Conservation (phyloP, 1,140 invertebrate species). For the Cephus cinctus region DNA sequence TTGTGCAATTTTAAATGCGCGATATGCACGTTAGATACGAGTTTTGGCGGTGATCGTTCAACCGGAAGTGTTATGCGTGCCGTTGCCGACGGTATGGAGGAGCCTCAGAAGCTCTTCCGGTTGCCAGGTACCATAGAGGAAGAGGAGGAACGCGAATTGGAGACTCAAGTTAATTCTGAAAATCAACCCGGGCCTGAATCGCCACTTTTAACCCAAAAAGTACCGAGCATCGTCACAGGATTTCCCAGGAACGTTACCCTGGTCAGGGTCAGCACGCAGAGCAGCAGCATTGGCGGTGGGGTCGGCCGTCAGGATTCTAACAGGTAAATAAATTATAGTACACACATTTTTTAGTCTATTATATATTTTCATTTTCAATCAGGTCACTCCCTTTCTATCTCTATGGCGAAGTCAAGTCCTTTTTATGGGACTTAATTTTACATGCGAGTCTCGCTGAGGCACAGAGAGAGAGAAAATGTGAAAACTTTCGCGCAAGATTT, state of each 20-base stretch:
- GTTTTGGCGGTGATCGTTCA: conserved; percentile 16
- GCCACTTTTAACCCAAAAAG: conserved; percentile 30
- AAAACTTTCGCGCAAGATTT: too few relatives aligned
- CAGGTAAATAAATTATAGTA: conserved; percentile 25
- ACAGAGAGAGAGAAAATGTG: too few relatives aligned
- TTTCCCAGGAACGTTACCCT: conserved; percentile 40
- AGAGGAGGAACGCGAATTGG: conserved; percentile 33
- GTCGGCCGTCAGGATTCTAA: conserved; percentile 40
- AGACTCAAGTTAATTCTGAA: conserved; percentile 12
- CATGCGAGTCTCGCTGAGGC: too few relatives aligned
- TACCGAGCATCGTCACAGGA: conserved; percentile 9
- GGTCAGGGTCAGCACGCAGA: conserved; percentile 42
- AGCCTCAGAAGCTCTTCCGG: conserved; percentile 45
- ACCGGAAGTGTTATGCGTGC: conserved; percentile 2
- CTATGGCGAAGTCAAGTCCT: background rate
- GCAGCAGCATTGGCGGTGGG: conserved; percentile 41
- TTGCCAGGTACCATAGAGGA: conserved; percentile 50
- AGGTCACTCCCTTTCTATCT: too few relatives aligned
- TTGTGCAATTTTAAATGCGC: conserved; percentile 4
- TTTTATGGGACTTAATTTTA: background rate
- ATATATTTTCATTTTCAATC: too few relatives aligned
- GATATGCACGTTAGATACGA: too few relatives aligned
- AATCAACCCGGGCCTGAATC: conserved; percentile 34
- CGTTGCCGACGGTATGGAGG: conserved; percentile 26
- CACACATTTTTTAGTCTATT: background rate